Conservation (phyloP, 2,888 invertebrate genomes). For the Diadegma fenestrale region DNA sequence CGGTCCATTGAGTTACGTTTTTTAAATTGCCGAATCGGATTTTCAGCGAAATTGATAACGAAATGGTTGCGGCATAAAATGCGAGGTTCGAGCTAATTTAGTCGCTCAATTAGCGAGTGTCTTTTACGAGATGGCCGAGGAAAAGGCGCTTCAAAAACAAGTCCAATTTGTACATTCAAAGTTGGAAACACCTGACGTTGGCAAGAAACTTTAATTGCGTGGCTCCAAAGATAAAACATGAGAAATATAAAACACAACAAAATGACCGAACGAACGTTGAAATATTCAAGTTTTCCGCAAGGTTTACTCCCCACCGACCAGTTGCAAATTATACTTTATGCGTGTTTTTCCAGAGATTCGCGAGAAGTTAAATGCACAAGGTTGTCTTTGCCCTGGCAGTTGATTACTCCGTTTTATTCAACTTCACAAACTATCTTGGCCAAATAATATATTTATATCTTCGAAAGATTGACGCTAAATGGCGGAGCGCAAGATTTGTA, state of each 20-base stretch:
- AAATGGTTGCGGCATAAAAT: background rate
- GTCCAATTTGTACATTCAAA: slow-evolving; percentile 34
- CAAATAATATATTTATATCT: background rate
- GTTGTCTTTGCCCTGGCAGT: slow-evolving; percentile 27
- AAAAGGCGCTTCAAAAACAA: background rate
- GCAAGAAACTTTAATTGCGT: slow-evolving; percentile 58
- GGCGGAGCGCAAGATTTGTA: slow-evolving; percentile 31
- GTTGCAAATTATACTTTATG: slow-evolving; percentile 26
- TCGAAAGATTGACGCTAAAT: background rate
- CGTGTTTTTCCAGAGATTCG: slow-evolving; percentile 17
- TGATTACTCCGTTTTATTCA: slow-evolving; percentile 53
- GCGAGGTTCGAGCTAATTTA: slow-evolving; percentile 14
- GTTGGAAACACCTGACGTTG: slow-evolving; percentile 5
- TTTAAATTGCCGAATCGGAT: background rate
- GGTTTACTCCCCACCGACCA: slow-evolving; percentile 4
- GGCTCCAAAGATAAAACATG: slow-evolving; percentile 16
- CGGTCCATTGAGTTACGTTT: background rate
- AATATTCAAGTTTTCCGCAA: slow-evolving; percentile 41
- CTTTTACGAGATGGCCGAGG: slow-evolving; percentile 13
- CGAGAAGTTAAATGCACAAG: slow-evolving; percentile 27
- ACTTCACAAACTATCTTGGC: slow-evolving; percentile 39
- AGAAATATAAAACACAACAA: slow-evolving; percentile 24
- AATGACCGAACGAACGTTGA: slow-evolving; percentile 15
- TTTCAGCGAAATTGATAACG: background rate
- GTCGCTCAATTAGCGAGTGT: slow-evolving; percentile 49